Evolutionary conservation across 2,888 invertebrate genomes (phyloP), one percentile per base, ranked within the genome.

Genomic region (Cheilosia impressa): DNA sequence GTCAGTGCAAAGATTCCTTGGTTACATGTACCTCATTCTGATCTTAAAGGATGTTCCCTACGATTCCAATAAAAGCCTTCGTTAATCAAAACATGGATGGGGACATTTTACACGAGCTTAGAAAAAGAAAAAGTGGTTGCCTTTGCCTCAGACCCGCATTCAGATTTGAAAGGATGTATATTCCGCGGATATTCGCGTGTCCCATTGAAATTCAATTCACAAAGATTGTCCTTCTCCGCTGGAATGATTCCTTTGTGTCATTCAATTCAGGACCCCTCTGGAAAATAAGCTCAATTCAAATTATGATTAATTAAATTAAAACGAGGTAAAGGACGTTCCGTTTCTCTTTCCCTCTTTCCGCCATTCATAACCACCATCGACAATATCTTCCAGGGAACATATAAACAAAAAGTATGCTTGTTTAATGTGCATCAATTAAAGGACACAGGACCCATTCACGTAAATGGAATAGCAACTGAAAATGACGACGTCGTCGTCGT

Each of bases 391-490:
- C 41, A 53, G 55, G 34, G 57, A 38, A 38, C 27, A 31, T 13
- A 41, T 52, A 80, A 38, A 50, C 27, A 63, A n/a, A 38, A 15
- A 69, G 66, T 78, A 34, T 52, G 27, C 52, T 84, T 75, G 52
- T 80, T 80, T 80, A 80, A 80, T 71, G 57, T 71, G 34, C 60
- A 75, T 75, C 84, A 85, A 85, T 85, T 85, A 85, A 85, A 76
- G 58, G 80, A 85, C 80, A 85, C 71, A 85, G 71, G 66, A 52
- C 43, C 52, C 71, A 76, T 85, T 85, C 80, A 80, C 60, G 76
- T 85, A 71, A 80, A 76, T 75, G 62, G 22, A 85, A 85, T 85
- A 76, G 79, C 84, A 76, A 85, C 80, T 71, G 84, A 80, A 85
- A 85, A 85, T 79, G 84, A 76, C 76, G 84, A 80, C 69, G 73